A percentile compares a stretch with the other conserved stretches of the same genome.
phyloP scores from a whole-genome alignment of 2,888 invertebrate species.

The Seira ritae region DNA sequence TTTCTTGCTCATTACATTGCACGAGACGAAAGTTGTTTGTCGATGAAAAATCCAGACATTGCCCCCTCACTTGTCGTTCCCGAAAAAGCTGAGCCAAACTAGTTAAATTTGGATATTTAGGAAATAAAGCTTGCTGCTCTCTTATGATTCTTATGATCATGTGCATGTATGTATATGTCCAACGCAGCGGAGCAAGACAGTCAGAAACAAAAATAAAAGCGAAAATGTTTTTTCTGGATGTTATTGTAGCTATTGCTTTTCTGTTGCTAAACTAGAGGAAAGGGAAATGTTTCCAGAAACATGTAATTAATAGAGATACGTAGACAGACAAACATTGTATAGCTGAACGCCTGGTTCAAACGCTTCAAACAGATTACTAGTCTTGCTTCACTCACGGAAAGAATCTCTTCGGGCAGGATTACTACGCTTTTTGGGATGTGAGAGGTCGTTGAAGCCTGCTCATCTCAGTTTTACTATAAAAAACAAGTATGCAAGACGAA shows the following conservation, averaged over 20 bases:
- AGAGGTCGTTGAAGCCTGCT: conserved; percentile 53
- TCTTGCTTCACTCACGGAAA: too few relatives aligned
- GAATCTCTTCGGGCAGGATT: too few relatives aligned
- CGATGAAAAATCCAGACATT: conserved; percentile 4
- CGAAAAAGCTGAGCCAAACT: neutral
- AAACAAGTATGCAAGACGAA: neutral
- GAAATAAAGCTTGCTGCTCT: too few relatives aligned
- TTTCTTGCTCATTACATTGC: too few relatives aligned
- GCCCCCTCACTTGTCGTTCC: neutral
- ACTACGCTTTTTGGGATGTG: neutral
- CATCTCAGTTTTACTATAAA: neutral
- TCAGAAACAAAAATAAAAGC: neutral
- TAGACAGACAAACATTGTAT: too few relatives aligned
- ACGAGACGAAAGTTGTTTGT: too few relatives aligned
- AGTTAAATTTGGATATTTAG: neutral
- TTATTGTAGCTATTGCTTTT: neutral
- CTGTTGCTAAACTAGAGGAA: neutral
- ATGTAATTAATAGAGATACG: neutral
- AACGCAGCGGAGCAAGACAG: neutral
- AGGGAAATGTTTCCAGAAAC: neutral
- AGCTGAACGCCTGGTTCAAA: too few relatives aligned
- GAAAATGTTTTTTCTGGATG: neutral
- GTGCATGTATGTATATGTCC: too few relatives aligned
- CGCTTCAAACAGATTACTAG: too few relatives aligned
- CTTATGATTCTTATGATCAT: too few relatives aligned